Evolutionary conservation across 2,888 invertebrate genomes (phyloP).

Genomic region (Oligia strigilis): DNA sequence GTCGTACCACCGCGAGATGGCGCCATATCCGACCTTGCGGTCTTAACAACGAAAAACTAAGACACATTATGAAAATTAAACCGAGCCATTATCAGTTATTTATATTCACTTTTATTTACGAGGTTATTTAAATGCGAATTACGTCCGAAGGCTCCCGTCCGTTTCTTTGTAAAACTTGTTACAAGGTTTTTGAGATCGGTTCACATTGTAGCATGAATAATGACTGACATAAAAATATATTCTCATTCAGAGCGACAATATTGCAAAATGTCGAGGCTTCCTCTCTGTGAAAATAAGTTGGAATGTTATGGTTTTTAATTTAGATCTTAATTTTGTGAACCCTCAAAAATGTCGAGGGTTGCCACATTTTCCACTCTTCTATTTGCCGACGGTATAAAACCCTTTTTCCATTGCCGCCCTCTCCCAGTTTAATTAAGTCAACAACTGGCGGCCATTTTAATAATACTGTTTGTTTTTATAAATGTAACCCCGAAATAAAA

Average conservation of each 20-base stretch:
- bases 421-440: slow-evolving; percentile 77
- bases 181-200: slow-evolving; percentile 51
- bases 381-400: slow-evolving; percentile 68
- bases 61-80: slow-evolving; percentile 72
- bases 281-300: slow-evolving; percentile 46
- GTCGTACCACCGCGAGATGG: slow-evolving; percentile 75
- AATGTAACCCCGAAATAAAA: slow-evolving; percentile 32
- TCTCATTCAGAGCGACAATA: slow-evolving; percentile 58
- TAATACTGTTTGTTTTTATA: slow-evolving; percentile 60
- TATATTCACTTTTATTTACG: slow-evolving; percentile 54
- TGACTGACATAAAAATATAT: slow-evolving; percentile 58
- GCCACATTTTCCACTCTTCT: slow-evolving; percentile 56
- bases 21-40: slow-evolving; percentile 70
- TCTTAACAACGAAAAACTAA: slow-evolving; percentile 59
- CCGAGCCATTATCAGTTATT: slow-evolving; percentile 57
- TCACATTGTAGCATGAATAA: slow-evolving; percentile 49
- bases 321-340: slow-evolving; percentile 69
- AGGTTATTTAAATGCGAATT: slow-evolving; percentile 50
- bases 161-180: slow-evolving; percentile 59
- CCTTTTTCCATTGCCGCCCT: slow-evolving; percentile 74
- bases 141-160: slow-evolving; percentile 27
- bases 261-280: slow-evolving; percentile 54
- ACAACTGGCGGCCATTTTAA: slow-evolving; percentile 71
- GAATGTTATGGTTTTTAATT: slow-evolving; percentile 70
- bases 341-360: slow-evolving; percentile 63